Evolutionary conservation across 2,113 vertebrate genomes (phyloP).

Genomic region (Heterotis niloticus): DNA sequence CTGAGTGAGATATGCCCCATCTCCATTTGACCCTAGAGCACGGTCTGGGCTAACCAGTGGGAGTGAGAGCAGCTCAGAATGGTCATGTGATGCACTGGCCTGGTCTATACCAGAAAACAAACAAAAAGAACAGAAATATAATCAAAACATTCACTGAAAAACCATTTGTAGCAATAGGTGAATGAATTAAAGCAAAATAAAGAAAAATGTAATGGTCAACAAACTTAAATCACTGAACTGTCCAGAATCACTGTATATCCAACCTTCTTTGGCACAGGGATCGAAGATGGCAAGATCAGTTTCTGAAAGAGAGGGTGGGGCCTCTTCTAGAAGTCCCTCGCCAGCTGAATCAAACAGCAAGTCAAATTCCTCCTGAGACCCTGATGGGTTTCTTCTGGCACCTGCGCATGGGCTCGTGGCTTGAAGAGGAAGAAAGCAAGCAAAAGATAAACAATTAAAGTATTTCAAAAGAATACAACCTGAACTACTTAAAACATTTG

Average conservation of each 20-base stretch:
- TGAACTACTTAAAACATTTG: background rate
- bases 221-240: too few species aligned
- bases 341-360: constrained; percentile 58
- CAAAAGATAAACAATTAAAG: background rate
- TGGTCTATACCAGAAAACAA: constrained; percentile 37
- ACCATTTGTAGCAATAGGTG: background rate
- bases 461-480: background rate
- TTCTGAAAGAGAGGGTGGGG: constrained; percentile 61
- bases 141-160: constrained; percentile 17
- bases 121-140: background rate
- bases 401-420: constrained; percentile 33
- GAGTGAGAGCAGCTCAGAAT: constrained; percentile 58
- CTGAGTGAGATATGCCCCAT: constrained; percentile 59
- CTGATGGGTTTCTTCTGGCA: constrained; percentile 34
- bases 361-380: constrained; percentile 61
- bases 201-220: background rate
- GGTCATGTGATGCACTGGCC: constrained; percentile 40
- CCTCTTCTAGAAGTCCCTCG: constrained; percentile 36
- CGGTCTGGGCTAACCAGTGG: constrained; percentile 29
- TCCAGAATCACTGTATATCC: background rate
- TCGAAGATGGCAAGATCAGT: constrained; percentile 81
- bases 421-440: constrained; percentile 23
- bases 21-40: constrained; percentile 20
- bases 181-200: background rate
- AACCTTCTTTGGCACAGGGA: constrained; percentile 80